Conservation (phyloP, 2,113 vertebrate species). For the Parotia lawesii region DNA sequence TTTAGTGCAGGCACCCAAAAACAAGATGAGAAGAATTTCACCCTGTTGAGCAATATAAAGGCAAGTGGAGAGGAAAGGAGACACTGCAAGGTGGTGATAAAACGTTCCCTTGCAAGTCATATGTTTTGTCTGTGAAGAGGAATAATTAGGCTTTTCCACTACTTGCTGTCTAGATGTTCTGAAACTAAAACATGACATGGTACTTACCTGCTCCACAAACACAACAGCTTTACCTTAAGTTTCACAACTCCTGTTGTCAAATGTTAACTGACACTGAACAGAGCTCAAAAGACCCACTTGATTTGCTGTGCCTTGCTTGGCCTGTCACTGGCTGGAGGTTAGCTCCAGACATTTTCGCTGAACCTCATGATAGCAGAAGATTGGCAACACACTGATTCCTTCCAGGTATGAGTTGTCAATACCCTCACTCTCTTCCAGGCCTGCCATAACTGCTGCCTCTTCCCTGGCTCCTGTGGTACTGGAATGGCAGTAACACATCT, state of each 20-base stretch:
- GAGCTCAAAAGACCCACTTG: background rate
- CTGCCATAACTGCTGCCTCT: background rate
- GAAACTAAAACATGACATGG: background rate
- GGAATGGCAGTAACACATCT: background rate
- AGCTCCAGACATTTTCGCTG: background rate
- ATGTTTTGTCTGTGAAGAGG: background rate
- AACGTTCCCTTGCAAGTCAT: background rate
- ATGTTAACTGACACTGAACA: background rate
- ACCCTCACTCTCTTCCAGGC: background rate
- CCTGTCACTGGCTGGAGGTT: background rate
- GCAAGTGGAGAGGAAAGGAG: background rate
- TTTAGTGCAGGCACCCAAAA: background rate
- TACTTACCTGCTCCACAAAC: background rate
- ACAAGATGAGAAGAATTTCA: background rate
- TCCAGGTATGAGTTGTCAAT: background rate
- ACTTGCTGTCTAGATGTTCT: background rate
- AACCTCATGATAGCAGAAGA: background rate
- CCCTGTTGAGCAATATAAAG: background rate
- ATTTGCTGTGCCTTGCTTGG: background rate
- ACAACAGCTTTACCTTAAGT: background rate
- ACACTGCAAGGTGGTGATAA: background rate
- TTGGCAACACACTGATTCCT: background rate
- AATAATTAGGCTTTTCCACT: background rate
- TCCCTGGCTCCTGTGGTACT: background rate
- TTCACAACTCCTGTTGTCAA: background rate